These are phyloP conservation scores for Corythaeola cristata DNA, from an alignment of 2,113 vertebrate genomes.

Conservation along the genomic window DNA sequence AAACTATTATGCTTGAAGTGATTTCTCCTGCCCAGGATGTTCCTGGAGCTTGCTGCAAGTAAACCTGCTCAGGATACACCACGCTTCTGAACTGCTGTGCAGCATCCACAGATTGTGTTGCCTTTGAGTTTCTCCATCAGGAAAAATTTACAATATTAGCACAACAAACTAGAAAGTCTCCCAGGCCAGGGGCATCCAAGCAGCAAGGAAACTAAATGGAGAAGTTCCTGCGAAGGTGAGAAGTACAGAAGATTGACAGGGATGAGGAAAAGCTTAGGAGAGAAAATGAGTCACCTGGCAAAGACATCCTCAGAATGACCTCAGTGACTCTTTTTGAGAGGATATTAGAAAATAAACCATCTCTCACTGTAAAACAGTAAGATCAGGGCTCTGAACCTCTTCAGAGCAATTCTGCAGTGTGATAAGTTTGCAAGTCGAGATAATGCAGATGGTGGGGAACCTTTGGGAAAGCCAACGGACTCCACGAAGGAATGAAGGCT, in stretches of 20 bases:
- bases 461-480: neutral
- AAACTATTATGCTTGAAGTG: neutral
- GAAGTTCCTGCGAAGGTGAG: neutral
- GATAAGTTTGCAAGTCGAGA: neutral
- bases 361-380: neutral
- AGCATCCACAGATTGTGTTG: neutral
- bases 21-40: neutral
- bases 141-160: neutral
- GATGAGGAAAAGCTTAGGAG: neutral
- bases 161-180: neutral
- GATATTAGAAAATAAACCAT: neutral
- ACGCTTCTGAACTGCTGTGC: neutral
- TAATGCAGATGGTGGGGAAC: neutral
- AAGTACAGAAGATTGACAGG: neutral
- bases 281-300: neutral
- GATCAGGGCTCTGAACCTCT: neutral
- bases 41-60: neutral
- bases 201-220: neutral
- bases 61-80: neutral
- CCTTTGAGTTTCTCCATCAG: slow-evolving; percentile 1
- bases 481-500: neutral
- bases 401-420: neutral
- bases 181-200: neutral
- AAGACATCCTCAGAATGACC: neutral
- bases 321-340: neutral